Evolutionary conservation across 2,888 invertebrate genomes (phyloP).

Genomic region (Drosophila diplacantha): DNA sequence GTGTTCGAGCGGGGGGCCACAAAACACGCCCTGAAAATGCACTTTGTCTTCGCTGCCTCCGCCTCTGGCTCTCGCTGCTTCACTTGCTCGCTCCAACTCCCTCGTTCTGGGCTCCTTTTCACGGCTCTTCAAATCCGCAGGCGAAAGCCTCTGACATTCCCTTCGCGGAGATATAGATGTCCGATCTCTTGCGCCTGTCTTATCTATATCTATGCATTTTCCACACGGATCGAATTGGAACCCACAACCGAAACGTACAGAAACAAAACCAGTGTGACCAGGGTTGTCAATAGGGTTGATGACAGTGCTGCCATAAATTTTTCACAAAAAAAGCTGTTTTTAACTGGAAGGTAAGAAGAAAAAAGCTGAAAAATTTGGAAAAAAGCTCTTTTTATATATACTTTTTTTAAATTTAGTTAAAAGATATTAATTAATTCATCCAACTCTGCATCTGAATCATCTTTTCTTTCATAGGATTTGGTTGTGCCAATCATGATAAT

Average conservation of each 20-base stretch:
- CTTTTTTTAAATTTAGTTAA: no score
- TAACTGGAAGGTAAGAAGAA: no score
- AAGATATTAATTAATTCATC: no score
- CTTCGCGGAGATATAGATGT: slow-evolving; percentile 23
- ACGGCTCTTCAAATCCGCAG: slow-evolving; percentile 11
- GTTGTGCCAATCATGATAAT: no score
- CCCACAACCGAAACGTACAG: slow-evolving; percentile 14
- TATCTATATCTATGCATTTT: slow-evolving; percentile 65
- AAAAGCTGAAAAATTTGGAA: no score
- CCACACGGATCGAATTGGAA: slow-evolving; percentile 40
- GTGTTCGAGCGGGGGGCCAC: slow-evolving; percentile 49
- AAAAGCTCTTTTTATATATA: no score
- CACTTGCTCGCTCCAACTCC: slow-evolving; percentile 11
- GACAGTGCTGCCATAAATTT: no score
- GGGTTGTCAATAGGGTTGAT: no score
- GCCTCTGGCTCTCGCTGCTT: slow-evolving; percentile 37
- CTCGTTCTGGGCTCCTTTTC: slow-evolving; percentile 5
- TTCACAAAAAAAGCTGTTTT: no score
- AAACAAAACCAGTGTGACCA: slow-evolving; percentile 4
- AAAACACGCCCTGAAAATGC: slow-evolving; percentile 74
- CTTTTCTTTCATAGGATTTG: no score
- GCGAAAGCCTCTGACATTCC: slow-evolving; percentile 6
- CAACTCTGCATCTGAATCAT: no score
- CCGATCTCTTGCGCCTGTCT: slow-evolving; percentile 37
- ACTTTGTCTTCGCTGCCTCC: slow-evolving; percentile 57